A percentile compares a stretch with the other conserved stretches of the same genome.
phyloP scores from a whole-genome alignment of 2,888 invertebrate genomes.

The Andrena trimmerana region DNA sequence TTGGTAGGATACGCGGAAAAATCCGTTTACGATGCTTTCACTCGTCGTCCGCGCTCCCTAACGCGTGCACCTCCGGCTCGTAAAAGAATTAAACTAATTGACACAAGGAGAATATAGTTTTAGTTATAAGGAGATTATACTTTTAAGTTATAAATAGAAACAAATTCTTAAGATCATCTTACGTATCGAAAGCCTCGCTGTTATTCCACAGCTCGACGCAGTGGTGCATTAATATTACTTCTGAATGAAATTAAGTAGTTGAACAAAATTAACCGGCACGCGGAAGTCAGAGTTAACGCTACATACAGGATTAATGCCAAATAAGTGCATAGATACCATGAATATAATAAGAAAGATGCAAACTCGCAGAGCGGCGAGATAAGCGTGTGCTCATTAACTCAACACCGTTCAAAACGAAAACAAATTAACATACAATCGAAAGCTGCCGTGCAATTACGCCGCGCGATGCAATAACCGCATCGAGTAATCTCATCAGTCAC shows the following conservation, averaged over 20 bases:
- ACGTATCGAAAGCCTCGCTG: too few species aligned
- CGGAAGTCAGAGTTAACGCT: background rate
- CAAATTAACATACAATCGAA: slow-evolving; percentile 25
- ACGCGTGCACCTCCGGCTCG: slow-evolving; percentile 1
- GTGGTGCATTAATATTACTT: too few species aligned
- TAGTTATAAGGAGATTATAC: background rate
- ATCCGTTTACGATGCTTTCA: slow-evolving; percentile 38
- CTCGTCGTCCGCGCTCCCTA: background rate
- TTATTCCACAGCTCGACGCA: too few species aligned
- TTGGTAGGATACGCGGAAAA: slow-evolving; percentile 56
- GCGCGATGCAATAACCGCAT: background rate
- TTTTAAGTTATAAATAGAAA: background rate
- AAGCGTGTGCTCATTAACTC: slow-evolving; percentile 12
- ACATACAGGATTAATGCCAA: slow-evolving; percentile 1
- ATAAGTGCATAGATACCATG: slow-evolving; percentile 1
- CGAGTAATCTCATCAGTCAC: slow-evolving; percentile 10
- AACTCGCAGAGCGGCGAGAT: slow-evolving; percentile 17
- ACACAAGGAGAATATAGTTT: background rate
- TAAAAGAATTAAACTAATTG: slow-evolving; percentile 36
- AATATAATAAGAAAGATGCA: slow-evolving; percentile 16
- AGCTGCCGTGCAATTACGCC: slow-evolving; percentile 14
- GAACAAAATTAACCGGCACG: background rate
- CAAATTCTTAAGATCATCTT: background rate
- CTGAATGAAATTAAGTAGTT: too few species aligned
- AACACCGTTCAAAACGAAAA: slow-evolving; percentile 18